Percentiles rank a stretch among this genome's conserved stretches.
Conservation (phyloP, 1,140 invertebrate genomes). For the Dendrolimus kikuchii region DNA sequence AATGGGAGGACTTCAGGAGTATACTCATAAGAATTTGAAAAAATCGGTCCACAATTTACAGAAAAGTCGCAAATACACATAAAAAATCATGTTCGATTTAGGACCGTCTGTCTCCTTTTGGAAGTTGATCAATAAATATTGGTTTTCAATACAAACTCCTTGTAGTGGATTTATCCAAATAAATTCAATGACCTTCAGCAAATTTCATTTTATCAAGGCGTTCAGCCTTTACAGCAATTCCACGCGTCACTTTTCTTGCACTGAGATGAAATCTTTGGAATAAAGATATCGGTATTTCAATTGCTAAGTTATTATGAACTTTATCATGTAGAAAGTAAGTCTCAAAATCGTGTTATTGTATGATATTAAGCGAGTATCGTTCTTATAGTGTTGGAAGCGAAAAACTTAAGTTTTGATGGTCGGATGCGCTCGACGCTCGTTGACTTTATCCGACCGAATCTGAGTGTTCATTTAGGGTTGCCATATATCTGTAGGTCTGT, state of each 20-base stretch:
- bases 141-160: too few species aligned
- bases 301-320: neutral
- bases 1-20: too few species aligned
- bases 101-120: too few species aligned
- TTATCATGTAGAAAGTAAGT: constrained; percentile 8
- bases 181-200: too few species aligned
- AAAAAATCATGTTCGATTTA: too few species aligned
- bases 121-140: too few species aligned
- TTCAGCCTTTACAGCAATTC: constrained; percentile 16
- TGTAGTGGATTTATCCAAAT: too few species aligned
- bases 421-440: constrained; percentile 21
- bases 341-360: constrained; percentile 9
- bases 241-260: constrained; percentile 33
- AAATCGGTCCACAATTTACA: too few species aligned
- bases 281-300: constrained; percentile 12
- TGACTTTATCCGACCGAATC: constrained; percentile 30
- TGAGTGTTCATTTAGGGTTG: constrained; percentile 6
- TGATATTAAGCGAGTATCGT: constrained; percentile 11
- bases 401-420: constrained; percentile 28
- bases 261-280: constrained; percentile 30
- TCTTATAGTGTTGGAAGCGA: constrained; percentile 14
- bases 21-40: too few species aligned
- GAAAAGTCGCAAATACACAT: too few species aligned
- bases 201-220: too few species aligned
- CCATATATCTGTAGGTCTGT: neutral